phyloP scores from a whole-genome alignment of 2,113 vertebrate genomes.

The Stomatorhinus ivindoensis region DNA sequence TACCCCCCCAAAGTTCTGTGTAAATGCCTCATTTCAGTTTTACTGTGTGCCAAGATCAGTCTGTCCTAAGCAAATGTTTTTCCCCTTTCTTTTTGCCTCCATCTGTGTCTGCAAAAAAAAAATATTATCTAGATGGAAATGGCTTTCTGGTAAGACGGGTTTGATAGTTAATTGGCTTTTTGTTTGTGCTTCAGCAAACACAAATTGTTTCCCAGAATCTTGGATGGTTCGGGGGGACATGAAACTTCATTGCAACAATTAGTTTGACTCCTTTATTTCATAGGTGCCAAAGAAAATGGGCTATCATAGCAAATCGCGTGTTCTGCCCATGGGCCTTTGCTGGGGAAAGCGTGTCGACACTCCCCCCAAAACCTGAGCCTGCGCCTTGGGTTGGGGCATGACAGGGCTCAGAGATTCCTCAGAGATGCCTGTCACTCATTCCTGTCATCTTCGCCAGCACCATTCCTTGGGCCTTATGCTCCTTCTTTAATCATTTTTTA shows the following conservation, averaged over 20 bases:
- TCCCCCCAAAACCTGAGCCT: not conserved
- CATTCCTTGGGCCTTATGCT: not conserved
- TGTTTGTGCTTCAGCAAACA: constrained; percentile 16
- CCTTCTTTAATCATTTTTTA: not conserved
- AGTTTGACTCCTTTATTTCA: constrained; percentile 2
- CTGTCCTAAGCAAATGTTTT: not conserved
- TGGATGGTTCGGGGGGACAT: not conserved
- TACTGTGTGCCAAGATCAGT: not conserved
- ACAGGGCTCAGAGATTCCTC: not conserved
- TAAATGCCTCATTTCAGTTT: not conserved
- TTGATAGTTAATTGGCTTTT: constrained; percentile 33
- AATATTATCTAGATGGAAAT: constrained; percentile 9
- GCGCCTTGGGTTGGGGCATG: not conserved
- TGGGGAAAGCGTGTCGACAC: not conserved
- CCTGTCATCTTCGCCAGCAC: not conserved
- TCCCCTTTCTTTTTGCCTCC: not conserved
- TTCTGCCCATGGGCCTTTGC: not conserved
- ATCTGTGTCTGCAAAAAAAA: not conserved
- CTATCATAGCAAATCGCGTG: not conserved
- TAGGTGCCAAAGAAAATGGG: not conserved
- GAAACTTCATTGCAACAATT: constrained; percentile 9
- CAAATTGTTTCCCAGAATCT: constrained; percentile 29
- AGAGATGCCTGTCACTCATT: not conserved
- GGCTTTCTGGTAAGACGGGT: constrained; percentile 17
- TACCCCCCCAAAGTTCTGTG: not conserved